Conservation (phyloP, 2,888 invertebrate genomes). For the Meteorus cinctellus region DNA sequence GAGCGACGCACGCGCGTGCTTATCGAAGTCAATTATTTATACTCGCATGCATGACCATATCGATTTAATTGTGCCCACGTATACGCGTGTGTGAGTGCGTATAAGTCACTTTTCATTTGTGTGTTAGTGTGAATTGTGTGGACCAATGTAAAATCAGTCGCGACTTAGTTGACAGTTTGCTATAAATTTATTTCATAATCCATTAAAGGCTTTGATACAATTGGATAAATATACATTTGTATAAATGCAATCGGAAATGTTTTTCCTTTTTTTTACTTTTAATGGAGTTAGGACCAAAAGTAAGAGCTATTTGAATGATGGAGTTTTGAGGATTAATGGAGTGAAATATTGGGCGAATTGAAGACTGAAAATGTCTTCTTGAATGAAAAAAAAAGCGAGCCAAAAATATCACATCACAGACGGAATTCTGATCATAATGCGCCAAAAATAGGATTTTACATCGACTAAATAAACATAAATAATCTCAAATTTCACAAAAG, state of each 20-base stretch:
- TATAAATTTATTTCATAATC: conserved; percentile 4
- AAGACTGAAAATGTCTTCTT: too few relatives aligned
- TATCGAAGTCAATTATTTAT: conserved; percentile 35
- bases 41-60: conserved; percentile 29
- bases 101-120: neutral
- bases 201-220: neutral
- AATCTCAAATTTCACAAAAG: too few relatives aligned
- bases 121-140: neutral
- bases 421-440: too few relatives aligned
- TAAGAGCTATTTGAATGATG: too few relatives aligned
- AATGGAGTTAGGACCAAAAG: neutral
- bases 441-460: too few relatives aligned
- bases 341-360: too few relatives aligned
- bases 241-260: neutral
- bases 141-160: neutral
- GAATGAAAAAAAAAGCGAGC: too few relatives aligned
- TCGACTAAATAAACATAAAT: too few relatives aligned
- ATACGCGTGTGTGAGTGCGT: neutral
- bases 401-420: too few relatives aligned
- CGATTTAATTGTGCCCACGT: conserved; percentile 26
- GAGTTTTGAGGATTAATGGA: too few relatives aligned
- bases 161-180: neutral
- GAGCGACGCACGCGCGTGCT: conserved; percentile 26
- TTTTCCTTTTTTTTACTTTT: neutral
- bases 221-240: neutral